Percentiles rank a stretch among this genome's conserved stretches.
Conservation (phyloP, 2,113 vertebrate species). For the Salvelinus namaycush region DNA sequence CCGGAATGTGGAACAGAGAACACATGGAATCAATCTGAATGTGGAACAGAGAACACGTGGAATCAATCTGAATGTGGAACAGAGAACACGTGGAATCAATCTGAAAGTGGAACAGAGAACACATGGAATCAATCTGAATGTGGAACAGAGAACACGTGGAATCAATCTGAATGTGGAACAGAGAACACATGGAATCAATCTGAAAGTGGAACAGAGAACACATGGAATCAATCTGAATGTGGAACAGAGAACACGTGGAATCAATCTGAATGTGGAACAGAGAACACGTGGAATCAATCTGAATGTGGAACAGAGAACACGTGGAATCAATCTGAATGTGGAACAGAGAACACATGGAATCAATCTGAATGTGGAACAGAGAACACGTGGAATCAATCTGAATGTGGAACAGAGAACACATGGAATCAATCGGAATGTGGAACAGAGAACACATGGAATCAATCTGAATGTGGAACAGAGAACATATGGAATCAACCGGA, state of each 20-base stretch:
- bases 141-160: neutral
- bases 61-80: neutral
- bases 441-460: too few species aligned
- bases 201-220: too few species aligned
- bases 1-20: too few species aligned
- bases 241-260: too few species aligned
- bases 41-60: neutral
- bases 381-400: neutral
- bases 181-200: too few species aligned
- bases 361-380: neutral
- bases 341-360: too few species aligned
- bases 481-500: neutral
- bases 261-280: too few species aligned
- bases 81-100: neutral
- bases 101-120: neutral
- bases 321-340: too few species aligned
- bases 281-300: neutral
- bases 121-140: neutral
- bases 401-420: neutral
- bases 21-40: too few species aligned
- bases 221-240: too few species aligned
- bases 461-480: neutral
- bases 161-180: neutral
- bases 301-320: neutral
- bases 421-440: too few species aligned